A percentile compares a stretch with the other conserved stretches of the same genome.
phyloP scores from a whole-genome alignment of 2,797 vertebrate genomes.

The Parotocinclus haroldoi region DNA sequence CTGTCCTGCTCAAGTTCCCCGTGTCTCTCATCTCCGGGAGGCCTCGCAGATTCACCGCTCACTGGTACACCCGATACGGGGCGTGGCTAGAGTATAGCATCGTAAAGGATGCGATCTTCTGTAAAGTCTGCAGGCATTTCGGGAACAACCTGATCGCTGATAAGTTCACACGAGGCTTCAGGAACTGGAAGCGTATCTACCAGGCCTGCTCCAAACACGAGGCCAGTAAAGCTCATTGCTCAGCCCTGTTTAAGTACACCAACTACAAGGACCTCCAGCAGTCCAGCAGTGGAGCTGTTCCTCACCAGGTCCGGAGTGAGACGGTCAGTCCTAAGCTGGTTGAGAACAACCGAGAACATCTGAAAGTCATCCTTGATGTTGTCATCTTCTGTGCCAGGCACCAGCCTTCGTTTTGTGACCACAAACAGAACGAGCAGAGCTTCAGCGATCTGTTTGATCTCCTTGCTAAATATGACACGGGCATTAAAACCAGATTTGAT shows the following conservation, averaged over 20 bases:
- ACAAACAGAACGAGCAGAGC: neutral
- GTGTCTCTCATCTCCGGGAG: constrained; percentile 9
- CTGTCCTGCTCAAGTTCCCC: constrained; percentile 3
- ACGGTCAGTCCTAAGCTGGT: neutral
- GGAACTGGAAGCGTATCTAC: constrained; percentile 17
- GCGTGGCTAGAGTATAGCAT: constrained; percentile 23
- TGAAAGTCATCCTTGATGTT: constrained; percentile 4
- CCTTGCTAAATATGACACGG: constrained; percentile 4
- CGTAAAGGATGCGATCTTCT: constrained; percentile 16
- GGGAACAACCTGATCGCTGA: constrained; percentile 14
- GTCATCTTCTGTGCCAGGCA: constrained; percentile 16
- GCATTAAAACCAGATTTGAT: neutral
- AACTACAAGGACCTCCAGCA: neutral
- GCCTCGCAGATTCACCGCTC: constrained; percentile 7
- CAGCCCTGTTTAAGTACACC: neutral
- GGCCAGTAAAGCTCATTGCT: constrained; percentile 14
- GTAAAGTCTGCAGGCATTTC: constrained; percentile 16
- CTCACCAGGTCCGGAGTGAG: neutral
- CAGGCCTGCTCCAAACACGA: constrained; percentile 12
- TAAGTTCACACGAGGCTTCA: constrained; percentile 14
- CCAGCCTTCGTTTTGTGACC: neutral
- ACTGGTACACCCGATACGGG: constrained; percentile 13
- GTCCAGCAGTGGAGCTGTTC: neutral
- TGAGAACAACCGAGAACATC: constrained; percentile 8
- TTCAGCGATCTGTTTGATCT: constrained; percentile 6